Percentiles rank a stretch among this genome's conserved stretches.
These are phyloP conservation scores for Drosophila aldrichi DNA, from an alignment of 2,888 invertebrate species.

Conservation along the genomic window DNA sequence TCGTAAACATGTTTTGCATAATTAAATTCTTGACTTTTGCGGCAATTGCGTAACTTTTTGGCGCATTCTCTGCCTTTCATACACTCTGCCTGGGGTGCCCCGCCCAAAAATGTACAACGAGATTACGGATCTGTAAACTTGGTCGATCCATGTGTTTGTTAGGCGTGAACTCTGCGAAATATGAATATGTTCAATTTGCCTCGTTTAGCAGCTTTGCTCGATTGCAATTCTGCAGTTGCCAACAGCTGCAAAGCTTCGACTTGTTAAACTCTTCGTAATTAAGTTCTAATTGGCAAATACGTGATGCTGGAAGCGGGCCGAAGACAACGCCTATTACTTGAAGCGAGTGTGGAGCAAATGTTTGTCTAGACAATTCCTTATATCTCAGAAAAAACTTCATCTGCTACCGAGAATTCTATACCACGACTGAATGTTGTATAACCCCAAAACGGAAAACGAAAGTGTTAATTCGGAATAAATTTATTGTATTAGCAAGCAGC, in stretches of 20 bases:
- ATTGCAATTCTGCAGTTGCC: conserved; percentile 54
- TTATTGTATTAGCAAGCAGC: conserved; percentile 35
- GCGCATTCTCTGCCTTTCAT: not conserved
- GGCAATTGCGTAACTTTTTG: conserved; percentile 42
- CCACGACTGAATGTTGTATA: conserved; percentile 37
- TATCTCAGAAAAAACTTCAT: not conserved
- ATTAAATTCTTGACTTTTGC: conserved; percentile 21
- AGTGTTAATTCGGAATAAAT: conserved; percentile 55
- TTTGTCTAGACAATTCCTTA: conserved; percentile 34
- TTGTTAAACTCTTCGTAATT: conserved; percentile 57
- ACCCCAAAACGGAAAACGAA: conserved; percentile 57
- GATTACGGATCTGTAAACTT: conserved; percentile 24
- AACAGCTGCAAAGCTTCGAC: conserved; percentile 23
- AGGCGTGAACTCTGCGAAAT: conserved; percentile 40
- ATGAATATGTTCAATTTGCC: conserved; percentile 47
- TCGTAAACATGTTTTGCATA: conserved; percentile 36
- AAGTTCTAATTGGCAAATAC: conserved; percentile 66
- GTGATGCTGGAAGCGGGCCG: conserved; percentile 4
- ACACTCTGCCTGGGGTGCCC: conserved; percentile 25
- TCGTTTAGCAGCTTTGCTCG: conserved; percentile 60
- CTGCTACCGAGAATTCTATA: not conserved
- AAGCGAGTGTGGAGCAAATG: conserved; percentile 19
- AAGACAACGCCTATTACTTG: conserved; percentile 10
- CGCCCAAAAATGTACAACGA: conserved; percentile 30
- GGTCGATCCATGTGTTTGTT: conserved; percentile 8